Conservation (phyloP, 37 sponge, comb jelly and placozoan genomes). For the Oopsacas minuta region DNA sequence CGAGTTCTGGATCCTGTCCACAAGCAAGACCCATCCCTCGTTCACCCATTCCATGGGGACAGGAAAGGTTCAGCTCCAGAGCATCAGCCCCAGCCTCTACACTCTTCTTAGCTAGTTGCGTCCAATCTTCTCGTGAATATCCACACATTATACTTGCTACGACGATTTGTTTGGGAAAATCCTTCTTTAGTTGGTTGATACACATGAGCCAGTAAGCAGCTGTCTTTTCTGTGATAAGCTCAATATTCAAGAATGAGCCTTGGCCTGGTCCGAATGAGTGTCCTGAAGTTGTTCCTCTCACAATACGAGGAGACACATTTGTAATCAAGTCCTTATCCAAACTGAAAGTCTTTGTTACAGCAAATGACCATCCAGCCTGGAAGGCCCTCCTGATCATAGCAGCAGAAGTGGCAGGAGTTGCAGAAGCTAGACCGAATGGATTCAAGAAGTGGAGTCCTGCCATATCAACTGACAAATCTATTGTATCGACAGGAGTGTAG, state of each 20-base stretch:
- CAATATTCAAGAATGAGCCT: slow-evolving; percentile 86
- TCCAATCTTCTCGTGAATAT: slow-evolving; percentile 76
- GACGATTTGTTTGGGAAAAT: slow-evolving; percentile 71
- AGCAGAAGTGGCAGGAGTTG: slow-evolving; percentile 84
- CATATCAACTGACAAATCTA: slow-evolving; percentile 68
- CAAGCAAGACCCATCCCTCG: slow-evolving; percentile 91
- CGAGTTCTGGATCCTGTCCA: slow-evolving; percentile 81
- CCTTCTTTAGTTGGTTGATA: slow-evolving; percentile 75
- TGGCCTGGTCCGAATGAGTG: slow-evolving; percentile 79
- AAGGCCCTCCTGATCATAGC: slow-evolving; percentile 86
- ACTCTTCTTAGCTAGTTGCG: slow-evolving; percentile 41
- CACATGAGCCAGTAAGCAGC: slow-evolving; percentile 85
- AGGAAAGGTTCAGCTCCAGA: slow-evolving; percentile 87
- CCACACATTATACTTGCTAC: slow-evolving; percentile 93
- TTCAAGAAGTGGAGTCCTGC: slow-evolving; percentile 77
- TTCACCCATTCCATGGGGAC: slow-evolving; percentile 96
- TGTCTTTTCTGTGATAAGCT: slow-evolving; percentile 91
- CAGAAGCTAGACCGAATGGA: slow-evolving; percentile 88
- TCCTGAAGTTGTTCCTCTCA: slow-evolving; percentile 75
- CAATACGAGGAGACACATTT: slow-evolving; percentile 90
- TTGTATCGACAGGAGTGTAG: slow-evolving; percentile 75
- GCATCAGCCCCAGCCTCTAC: slow-evolving; percentile 86
- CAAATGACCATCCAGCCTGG: slow-evolving; percentile 85
- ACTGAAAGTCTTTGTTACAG: slow-evolving; percentile 78
- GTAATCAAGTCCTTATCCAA: slow-evolving; percentile 85